phyloP scores from a whole-genome alignment of 2,888 invertebrate genomes.

The Poecilobothrus nobilitatus region DNA sequence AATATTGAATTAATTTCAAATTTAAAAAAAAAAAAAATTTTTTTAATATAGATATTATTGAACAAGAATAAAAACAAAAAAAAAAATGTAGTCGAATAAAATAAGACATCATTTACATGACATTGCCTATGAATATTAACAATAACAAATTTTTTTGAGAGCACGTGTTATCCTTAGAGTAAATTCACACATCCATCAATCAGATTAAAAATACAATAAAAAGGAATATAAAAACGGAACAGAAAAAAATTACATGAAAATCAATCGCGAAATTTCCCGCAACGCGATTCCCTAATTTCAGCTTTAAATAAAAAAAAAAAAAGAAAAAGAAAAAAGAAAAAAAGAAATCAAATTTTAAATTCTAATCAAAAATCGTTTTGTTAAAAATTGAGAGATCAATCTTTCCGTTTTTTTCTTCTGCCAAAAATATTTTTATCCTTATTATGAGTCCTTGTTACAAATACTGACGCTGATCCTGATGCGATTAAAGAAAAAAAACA shows the following conservation, averaged over 20 bases:
- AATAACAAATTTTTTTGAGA: background rate
- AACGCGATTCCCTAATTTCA: background rate
- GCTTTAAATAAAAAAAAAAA: background rate
- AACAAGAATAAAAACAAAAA: background rate
- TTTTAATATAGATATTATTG: background rate
- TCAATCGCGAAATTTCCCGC: background rate
- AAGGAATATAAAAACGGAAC: background rate
- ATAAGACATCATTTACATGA: background rate
- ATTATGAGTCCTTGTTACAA: background rate
- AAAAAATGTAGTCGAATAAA: background rate
- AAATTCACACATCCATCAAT: conserved; percentile 6
- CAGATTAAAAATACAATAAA: background rate
- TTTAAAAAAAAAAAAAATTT: no score
- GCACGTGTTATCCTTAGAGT: conserved; percentile 3
- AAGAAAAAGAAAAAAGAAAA: background rate
- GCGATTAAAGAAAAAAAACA: background rate
- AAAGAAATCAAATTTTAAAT: background rate
- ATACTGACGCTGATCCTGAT: background rate
- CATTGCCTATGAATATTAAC: background rate
- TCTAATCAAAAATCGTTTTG: conserved; percentile 1
- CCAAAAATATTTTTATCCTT: background rate
- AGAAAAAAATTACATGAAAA: background rate
- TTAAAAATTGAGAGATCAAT: conserved; percentile 5
- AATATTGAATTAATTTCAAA: background rate
- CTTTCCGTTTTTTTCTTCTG: background rate